phyloP scores from a whole-genome alignment of 2,113 vertebrate genomes.

The Prionailurus bengalensis region DNA sequence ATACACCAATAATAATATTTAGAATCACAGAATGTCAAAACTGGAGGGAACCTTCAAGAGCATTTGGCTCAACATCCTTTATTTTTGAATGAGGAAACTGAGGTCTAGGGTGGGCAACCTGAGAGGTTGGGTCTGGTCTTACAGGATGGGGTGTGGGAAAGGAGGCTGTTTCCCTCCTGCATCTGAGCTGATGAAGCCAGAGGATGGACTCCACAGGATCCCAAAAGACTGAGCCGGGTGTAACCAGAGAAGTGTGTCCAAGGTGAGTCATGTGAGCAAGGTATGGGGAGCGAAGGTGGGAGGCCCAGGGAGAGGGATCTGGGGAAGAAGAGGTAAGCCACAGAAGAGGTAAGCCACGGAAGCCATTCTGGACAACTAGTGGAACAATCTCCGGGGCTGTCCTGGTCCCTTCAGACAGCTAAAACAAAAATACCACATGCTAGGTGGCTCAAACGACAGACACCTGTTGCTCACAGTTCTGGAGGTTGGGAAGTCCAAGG shows the following conservation, averaged over 20 bases:
- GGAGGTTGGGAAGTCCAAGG: background rate
- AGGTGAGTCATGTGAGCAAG: background rate
- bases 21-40: background rate
- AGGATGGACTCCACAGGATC: background rate
- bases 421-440: background rate
- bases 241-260: background rate
- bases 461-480: background rate
- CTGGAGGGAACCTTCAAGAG: background rate
- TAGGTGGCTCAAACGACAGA: background rate
- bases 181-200: background rate
- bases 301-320: too few species aligned
- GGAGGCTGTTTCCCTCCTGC: background rate
- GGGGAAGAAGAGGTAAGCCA: background rate
- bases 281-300: background rate
- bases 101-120: background rate
- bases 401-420: background rate
- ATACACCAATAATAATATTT: background rate
- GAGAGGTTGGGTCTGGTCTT: too few species aligned
- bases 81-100: background rate
- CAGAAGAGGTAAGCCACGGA: background rate
- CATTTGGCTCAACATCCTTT: background rate
- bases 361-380: background rate
- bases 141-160: background rate
- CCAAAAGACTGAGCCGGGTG: background rate
- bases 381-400: background rate